Evolutionary conservation across 2,113 vertebrate species (phyloP).

Genomic region (Larimichthys crocea): DNA sequence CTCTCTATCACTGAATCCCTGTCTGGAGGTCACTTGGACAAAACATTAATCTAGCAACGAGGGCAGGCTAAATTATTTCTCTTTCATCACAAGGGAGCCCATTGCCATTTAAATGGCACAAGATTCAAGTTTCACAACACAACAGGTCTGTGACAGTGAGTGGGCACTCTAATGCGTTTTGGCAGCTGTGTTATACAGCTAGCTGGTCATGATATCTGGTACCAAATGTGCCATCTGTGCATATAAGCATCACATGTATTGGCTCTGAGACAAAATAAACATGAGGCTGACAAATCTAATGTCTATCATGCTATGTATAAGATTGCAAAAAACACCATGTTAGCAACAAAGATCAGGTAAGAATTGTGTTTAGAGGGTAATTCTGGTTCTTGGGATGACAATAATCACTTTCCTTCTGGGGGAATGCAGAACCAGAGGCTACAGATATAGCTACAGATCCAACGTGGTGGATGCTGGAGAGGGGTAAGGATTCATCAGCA

Average conservation of each 20-base stretch:
- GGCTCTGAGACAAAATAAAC: constrained; percentile 44
- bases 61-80: constrained; percentile 38
- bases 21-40: constrained; percentile 60
- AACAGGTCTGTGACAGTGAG: constrained; percentile 56
- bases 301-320: constrained; percentile 34
- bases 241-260: constrained; percentile 62
- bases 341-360: not conserved
- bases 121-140: constrained; percentile 47
- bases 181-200: constrained; percentile 60
- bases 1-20: constrained; percentile 52
- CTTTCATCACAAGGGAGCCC: constrained; percentile 39
- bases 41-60: constrained; percentile 57
- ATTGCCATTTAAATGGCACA: constrained; percentile 47
- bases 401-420: not conserved
- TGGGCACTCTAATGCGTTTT: constrained; percentile 63
- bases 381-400: too few species aligned
- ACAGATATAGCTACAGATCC: too few species aligned
- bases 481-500: constrained; percentile 1
- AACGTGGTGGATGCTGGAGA: not conserved
- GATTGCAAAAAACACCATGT: not conserved
- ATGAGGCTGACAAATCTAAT: constrained; percentile 33
- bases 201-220: constrained; percentile 67
- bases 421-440: not conserved
- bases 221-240: constrained; percentile 63
- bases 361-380: too few species aligned